Base-by-base conservation (phyloP, 2,888 invertebrate species). In the Cataglyphis rosenhaueri region DNA sequence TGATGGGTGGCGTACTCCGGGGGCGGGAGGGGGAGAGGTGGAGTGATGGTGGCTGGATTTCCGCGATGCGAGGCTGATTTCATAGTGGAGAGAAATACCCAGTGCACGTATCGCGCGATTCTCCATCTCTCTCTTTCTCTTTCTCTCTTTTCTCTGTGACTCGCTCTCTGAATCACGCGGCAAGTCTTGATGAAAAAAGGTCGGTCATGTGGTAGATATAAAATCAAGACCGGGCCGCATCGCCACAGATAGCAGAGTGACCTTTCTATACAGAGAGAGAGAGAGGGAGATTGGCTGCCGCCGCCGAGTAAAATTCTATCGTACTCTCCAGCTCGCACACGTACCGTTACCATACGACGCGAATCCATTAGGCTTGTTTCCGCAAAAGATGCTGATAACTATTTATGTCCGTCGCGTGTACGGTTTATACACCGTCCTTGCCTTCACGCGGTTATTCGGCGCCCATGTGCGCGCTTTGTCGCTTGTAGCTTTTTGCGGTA, bases 121-220 rank as follows among this genome's bases (percentile, higher is more conserved):
- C 78, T 68, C 79, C n/a, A 4, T 78, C 29, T 35, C 52, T 44
- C 55, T 71, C 18, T 12, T n/a, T 41, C 65, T 66, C 78, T 38
- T 18, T 25, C 64, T 64, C 81, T 25, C 25, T 25, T 82, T 44
- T 44, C 81, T 73, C 59, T 15, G 35, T 48, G 10, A 8, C 12
- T 78, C 52, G 41, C 15, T 55, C 8, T 68, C 52, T 44, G 71
- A 71, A 70, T 82, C 62, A n/a, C 55, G n/a, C 57, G 62, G 57
- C 12, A 66, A 73, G 74, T 87, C 87, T 84, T 86, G 86, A 86
- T 84, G 61, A 81, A 86, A 84, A 62, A 62, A 52, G 21, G 10
- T 41, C n/a, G 48, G 61, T 61, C 73, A 57, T 21, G 66, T 61
- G 75, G 41, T 62, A 71, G 68, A 83, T 70, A 64, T 61, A 62